Evolutionary conservation across 2,888 invertebrate species (phyloP), one percentile per base, ranked within the genome.

Genomic region (Erannis defoliaria): DNA sequence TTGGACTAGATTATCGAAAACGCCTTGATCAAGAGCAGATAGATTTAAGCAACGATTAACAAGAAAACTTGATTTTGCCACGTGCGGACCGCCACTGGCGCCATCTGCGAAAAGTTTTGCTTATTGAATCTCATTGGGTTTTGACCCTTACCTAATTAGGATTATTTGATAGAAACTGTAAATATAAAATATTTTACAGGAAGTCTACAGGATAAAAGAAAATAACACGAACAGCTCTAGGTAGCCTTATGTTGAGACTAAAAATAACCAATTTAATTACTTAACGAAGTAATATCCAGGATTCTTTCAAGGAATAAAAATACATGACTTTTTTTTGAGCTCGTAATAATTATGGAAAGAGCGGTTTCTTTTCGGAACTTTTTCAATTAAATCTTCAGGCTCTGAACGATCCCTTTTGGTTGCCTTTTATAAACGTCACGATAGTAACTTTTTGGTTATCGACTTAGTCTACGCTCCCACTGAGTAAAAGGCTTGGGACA

Each of bases 381-480:
- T 53, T 57, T 54, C 40, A 49, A 45, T 60, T 53, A 63, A 54
- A n/a, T 19, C 55, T 49, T 26, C n/a, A 33, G 26, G 40, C 38
- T 29, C 18, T 35, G 37, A 16, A 37, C 38, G 29, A 37, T 55
- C 40, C 23, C 21, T 54, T 48, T 26, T 23, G 49, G 49, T 23
- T 43, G 6, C 16, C 37, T 26, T 50, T 38, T 48, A 35, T 45
- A 46, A 59, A 54, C 33, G 40, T 53, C 59, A 33, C 37, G 31
- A 29, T 23, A 16, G 29, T 14, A 31, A 45, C 16, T 54, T 60
- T 21, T 37, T 40, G 48, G 29, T 35, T 35, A 49, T 21, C 23
- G 42, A 57, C 49, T 43, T 35, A n/a, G n/a, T n/a, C n/a, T n/a
- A n/a, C n/a, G n/a, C n/a, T 29, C 12, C 18, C 10, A 31, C 8